Evolutionary conservation across 1,140 invertebrate species (phyloP).

Genomic region (Anastrepha obliqua): DNA sequence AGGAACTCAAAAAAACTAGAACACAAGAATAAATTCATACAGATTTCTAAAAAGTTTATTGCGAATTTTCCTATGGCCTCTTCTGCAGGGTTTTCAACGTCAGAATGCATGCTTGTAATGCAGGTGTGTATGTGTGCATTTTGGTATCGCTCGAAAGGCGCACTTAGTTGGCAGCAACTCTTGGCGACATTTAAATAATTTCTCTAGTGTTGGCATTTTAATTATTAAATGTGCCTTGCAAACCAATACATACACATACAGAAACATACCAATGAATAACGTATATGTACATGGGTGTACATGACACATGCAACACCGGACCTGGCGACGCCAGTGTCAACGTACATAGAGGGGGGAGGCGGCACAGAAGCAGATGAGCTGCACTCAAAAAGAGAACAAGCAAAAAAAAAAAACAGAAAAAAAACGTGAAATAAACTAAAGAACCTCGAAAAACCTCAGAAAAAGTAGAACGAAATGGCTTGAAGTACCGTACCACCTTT

Average conservation of each 20-base stretch:
- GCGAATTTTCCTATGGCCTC: too few relatives aligned
- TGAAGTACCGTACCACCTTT: neutral
- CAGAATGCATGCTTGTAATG: neutral
- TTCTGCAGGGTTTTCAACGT: too few relatives aligned
- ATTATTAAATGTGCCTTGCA: constrained; percentile 69
- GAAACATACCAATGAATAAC: neutral
- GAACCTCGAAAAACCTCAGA: neutral
- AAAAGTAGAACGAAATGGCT: constrained; percentile 46
- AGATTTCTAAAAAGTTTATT: too few relatives aligned
- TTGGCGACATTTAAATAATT: constrained; percentile 72
- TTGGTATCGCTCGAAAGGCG: neutral
- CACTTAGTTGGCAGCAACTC: constrained; percentile 46
- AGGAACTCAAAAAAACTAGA: too few relatives aligned
- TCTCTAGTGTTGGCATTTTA: constrained; percentile 69
- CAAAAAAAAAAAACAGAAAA: neutral
- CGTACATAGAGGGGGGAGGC: neutral
- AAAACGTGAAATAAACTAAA: neutral
- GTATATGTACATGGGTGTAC: neutral
- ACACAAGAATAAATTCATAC: too few relatives aligned
- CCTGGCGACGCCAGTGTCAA: neutral
- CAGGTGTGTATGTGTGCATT: neutral
- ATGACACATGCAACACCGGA: neutral
- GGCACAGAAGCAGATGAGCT: neutral
- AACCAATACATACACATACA: neutral
- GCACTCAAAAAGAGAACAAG: constrained; percentile 16